Evolutionary conservation across 1,140 invertebrate species (phyloP).

Genomic region (Drosophila kohkoa): DNA sequence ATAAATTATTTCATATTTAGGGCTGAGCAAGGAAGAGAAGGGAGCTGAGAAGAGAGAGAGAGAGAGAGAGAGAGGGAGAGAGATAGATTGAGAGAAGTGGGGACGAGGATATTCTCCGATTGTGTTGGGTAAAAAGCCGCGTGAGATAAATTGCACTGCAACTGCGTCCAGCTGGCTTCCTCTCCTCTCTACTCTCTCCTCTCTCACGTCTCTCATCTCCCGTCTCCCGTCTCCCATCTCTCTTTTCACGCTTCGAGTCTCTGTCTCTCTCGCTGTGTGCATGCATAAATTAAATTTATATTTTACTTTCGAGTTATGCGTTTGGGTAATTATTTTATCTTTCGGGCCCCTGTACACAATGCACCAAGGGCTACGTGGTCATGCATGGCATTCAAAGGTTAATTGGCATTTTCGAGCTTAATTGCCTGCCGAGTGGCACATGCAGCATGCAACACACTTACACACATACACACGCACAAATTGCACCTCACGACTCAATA

Average conservation of each 20-base stretch:
- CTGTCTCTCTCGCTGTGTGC: conserved; percentile 56
- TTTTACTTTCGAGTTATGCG: conserved; percentile 83
- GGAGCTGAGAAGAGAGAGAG: conserved; percentile 17
- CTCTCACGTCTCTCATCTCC: not conserved
- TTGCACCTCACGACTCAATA: conserved; percentile 21
- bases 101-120: conserved; percentile 40
- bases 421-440: conserved; percentile 72
- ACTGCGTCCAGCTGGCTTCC: conserved; percentile 6
- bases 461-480: not conserved
- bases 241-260: not conserved
- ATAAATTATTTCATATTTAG: conserved; percentile 84
- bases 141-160: conserved; percentile 76
- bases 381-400: conserved; percentile 82
- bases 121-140: conserved; percentile 48
- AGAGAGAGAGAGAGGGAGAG: conserved; percentile 6
- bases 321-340: conserved; percentile 83
- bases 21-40: conserved; percentile 33
- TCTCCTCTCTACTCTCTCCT: not conserved
- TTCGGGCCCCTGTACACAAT: conserved; percentile 50
- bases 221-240: not conserved
- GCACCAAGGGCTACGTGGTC: conserved; percentile 65
- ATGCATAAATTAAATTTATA: conserved; percentile 80
- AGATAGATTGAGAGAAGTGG: not conserved
- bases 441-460: conserved; percentile 31
- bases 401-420: conserved; percentile 80